A percentile compares a stretch with the other conserved stretches of the same genome.
These are phyloP conservation scores for Schlechtendalia chinensis DNA, from an alignment of 1,140 invertebrate genomes.

Conservation along the genomic window DNA sequence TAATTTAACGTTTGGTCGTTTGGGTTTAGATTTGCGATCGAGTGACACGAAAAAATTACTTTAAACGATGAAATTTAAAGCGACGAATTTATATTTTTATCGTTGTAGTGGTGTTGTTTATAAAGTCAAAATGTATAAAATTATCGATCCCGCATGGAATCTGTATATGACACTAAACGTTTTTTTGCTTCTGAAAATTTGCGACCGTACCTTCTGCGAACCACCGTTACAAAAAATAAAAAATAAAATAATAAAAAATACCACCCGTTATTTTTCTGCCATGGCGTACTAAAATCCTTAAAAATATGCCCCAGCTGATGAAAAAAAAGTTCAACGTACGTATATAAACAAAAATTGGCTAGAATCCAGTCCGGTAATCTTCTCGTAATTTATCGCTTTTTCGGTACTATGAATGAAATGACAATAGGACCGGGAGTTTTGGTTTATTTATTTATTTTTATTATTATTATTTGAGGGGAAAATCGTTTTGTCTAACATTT, in stretches of 20 bases:
- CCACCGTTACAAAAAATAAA: too few species aligned
- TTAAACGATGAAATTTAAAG: too few species aligned
- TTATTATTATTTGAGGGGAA: conserved; percentile 34
- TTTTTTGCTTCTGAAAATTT: background rate
- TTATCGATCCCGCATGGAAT: background rate
- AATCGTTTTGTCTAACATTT: conserved; percentile 46
- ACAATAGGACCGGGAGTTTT: conserved; percentile 36
- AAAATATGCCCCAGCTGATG: conserved; percentile 27
- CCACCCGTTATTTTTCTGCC: background rate
- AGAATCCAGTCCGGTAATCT: conserved; percentile 38
- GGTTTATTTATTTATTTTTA: conserved; percentile 28
- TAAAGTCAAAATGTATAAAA: background rate
- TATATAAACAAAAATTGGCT: conserved; percentile 46
- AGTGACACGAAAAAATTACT: background rate
- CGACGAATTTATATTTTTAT: too few species aligned
- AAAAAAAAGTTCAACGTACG: conserved; percentile 26
- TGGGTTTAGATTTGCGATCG: background rate
- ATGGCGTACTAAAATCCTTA: background rate
- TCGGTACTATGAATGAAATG: conserved; percentile 45
- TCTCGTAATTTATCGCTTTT: conserved; percentile 44
- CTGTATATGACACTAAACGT: conserved; percentile 2
- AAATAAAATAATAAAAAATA: background rate
- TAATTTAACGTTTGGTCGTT: too few species aligned
- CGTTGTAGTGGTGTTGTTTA: too few species aligned
- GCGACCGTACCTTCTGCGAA: background rate